Evolutionary conservation across 2,797 vertebrate genomes (phyloP).

Genomic region (Oreortyx pictus): DNA sequence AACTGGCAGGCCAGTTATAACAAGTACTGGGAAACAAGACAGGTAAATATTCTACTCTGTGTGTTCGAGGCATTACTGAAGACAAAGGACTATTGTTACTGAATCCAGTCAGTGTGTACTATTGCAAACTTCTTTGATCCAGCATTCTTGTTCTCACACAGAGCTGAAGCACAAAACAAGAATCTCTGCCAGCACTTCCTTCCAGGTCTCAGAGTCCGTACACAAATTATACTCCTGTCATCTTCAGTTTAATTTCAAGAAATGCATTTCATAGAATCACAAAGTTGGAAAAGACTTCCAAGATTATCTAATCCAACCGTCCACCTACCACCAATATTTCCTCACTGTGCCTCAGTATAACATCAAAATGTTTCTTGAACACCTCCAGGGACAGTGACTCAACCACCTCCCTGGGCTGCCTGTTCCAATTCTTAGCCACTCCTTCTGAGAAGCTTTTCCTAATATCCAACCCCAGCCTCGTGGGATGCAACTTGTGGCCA

Average conservation of each 20-base stretch:
- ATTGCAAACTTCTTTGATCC: background rate
- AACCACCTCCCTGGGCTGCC: too few species aligned
- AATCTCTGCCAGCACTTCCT: background rate
- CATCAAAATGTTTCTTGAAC: too few species aligned
- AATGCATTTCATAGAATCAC: background rate
- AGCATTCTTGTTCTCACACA: background rate
- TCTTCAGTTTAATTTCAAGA: accelerated
- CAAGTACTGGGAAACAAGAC: background rate
- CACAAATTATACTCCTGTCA: background rate
- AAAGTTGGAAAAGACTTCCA: too few species aligned
- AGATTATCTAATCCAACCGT: too few species aligned
- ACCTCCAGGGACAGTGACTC: too few species aligned
- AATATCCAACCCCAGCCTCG: too few species aligned
- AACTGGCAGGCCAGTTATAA: background rate
- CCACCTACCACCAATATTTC: too few species aligned
- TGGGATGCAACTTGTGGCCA: too few species aligned
- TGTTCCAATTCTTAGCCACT: too few species aligned
- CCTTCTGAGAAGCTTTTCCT: too few species aligned
- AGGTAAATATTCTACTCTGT: background rate
- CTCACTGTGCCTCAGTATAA: too few species aligned
- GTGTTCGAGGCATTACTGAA: background rate
- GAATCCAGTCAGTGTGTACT: background rate
- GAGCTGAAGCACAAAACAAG: background rate
- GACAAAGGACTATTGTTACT: background rate
- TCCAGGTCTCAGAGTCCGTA: background rate